Conservation (phyloP, 2,113 vertebrate genomes). For the Heterochromis multidens region DNA sequence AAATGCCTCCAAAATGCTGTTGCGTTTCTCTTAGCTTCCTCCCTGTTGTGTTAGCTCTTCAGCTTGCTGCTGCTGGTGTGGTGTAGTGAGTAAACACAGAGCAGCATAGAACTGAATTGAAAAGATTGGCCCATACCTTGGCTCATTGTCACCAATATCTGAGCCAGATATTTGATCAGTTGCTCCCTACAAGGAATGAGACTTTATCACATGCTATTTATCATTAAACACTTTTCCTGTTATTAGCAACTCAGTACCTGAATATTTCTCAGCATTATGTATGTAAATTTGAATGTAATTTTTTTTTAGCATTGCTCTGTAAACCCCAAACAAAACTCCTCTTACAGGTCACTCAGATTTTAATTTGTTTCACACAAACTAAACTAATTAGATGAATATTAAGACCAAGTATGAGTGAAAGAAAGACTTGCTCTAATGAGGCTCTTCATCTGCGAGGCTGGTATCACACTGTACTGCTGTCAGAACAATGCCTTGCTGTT, state of each 20-base stretch:
- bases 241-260: no score
- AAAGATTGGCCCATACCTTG: background rate
- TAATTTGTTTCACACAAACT: background rate
- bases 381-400: background rate
- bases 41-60: background rate
- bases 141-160: no score
- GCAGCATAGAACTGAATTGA: background rate
- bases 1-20: background rate
- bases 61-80: background rate
- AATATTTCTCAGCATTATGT: no score
- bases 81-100: background rate
- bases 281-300: no score
- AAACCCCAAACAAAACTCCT: accelerated
- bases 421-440: background rate
- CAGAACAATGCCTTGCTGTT: background rate
- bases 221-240: no score
- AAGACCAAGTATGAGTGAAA: background rate
- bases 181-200: no score
- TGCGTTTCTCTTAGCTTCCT: background rate
- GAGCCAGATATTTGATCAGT: no score
- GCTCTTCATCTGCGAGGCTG: background rate
- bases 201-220: no score
- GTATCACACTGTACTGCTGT: background rate
- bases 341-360: background rate
- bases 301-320: no score